Evolutionary conservation across 2,113 vertebrate species (phyloP).

Genomic region (Tyto alba): DNA sequence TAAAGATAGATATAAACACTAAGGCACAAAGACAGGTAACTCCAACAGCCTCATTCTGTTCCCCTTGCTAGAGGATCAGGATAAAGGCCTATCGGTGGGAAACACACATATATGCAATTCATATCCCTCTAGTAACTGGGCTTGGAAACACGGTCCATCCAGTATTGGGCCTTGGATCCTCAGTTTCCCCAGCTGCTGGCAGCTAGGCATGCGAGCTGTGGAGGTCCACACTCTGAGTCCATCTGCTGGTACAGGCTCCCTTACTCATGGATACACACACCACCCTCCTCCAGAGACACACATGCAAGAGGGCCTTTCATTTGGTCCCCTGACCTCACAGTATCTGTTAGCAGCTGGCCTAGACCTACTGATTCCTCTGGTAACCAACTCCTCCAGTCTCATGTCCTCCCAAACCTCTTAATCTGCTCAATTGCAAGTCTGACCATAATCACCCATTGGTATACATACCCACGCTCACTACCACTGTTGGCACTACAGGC

Average conservation of each 20-base stretch:
- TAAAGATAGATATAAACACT: neutral
- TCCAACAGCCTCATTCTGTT: neutral
- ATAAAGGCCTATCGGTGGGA: neutral
- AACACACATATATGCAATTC: neutral
- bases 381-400: neutral
- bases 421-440: neutral
- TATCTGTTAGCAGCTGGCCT: neutral
- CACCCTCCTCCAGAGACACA: neutral
- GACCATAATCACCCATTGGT: too few species aligned
- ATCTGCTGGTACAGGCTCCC: neutral
- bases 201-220: fast-evolving
- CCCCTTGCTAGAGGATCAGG: too few species aligned
- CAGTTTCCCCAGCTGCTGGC: neutral
- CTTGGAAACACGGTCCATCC: neutral
- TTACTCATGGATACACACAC: neutral
- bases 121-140: too few species aligned
- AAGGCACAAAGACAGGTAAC: neutral
- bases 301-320: too few species aligned
- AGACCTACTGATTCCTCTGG: neutral
- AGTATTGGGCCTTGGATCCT: neutral
- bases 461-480: neutral
- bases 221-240: neutral
- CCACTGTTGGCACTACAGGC: neutral
- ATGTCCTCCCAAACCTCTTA: neutral
- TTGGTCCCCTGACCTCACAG: neutral